Evolutionary conservation across 2,113 vertebrate species (phyloP).

Genomic region (Myrmophylax atrothorax): DNA sequence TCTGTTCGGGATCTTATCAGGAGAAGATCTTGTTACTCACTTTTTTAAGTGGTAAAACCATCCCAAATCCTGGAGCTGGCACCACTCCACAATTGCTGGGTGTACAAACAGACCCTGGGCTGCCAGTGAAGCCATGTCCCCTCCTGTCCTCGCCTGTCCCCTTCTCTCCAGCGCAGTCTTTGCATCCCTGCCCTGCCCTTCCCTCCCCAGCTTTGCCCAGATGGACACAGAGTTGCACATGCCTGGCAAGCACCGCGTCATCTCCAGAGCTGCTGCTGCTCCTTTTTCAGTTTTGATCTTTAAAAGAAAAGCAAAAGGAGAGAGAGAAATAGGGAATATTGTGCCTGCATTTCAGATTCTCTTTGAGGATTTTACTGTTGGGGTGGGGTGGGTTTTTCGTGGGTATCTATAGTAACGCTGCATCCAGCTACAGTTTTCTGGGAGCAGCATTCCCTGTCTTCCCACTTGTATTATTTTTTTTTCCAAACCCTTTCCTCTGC

Average conservation of each 20-base stretch:
- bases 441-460: not conserved
- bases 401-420: slow-evolving; percentile 63
- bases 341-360: not conserved
- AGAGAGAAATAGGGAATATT: not conserved
- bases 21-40: not conserved
- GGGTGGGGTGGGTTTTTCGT: not conserved
- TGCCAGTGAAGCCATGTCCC: not conserved
- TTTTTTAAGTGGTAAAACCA: not conserved
- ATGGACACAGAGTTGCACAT: not conserved
- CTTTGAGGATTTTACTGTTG: not conserved
- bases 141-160: not conserved
- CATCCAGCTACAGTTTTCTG: slow-evolving; percentile 3
- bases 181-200: fast-evolving
- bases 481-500: not conserved
- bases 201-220: not conserved
- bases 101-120: not conserved
- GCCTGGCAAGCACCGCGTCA: not conserved
- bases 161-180: not conserved
- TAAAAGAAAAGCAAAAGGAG: not conserved
- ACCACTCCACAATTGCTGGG: fast-evolving
- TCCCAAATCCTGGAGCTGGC: not conserved
- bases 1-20: not conserved
- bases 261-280: slow-evolving; percentile 35
- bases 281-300: not conserved
- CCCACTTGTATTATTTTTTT: not conserved